Base-by-base conservation (phyloP, 2,888 invertebrate species). In the Galeruca laticollis region DNA sequence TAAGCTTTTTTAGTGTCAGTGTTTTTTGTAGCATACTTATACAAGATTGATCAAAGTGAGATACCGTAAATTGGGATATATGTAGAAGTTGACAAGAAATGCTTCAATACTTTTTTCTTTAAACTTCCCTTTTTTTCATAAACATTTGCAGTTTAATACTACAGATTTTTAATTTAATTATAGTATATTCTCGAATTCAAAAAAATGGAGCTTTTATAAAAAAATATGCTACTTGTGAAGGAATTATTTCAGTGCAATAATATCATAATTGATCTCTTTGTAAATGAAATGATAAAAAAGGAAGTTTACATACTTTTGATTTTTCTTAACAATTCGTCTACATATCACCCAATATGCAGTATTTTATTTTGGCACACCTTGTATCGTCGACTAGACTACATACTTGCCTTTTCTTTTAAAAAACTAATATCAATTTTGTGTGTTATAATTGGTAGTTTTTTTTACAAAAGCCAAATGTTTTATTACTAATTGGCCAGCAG, bases 1-100 rank as follows among this genome's bases (percentile, higher is more conserved):
- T 73, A 75, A 73, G 80, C 81, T 80, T 84, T 84, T 83, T 84
- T 84, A 82, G 81, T 84, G 84, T 84, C 82, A 81, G 78, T 84
- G 83, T 84, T 84, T 81, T 81, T 78, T 81, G 82, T 82, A 81
- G 82, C 77, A 78, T 82, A 78, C 68, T 75, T 15, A 18, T 47
- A 47, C 18, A 47, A 18, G 18, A 47, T 18, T n/a, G 18, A 18
- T 47, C 47, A 9, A 47, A 18, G 15, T 47, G 47, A 47, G 47
- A 47, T 47, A 10, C 15, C 18, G 47, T 47, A 18, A 47, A 18
- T 47, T 47, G 18, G 18, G 18, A 2, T 18, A 47, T 47, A 18
- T 47, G 47, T 47, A 47, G 18, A 47, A 47, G 47, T 47, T 18
- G 10, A 47, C 47, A 15, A 18, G 18, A 47, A 40, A 40, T 43